Evolutionary conservation across 2,888 invertebrate genomes (phyloP).

Genomic region (Eupithecia subumbrata): DNA sequence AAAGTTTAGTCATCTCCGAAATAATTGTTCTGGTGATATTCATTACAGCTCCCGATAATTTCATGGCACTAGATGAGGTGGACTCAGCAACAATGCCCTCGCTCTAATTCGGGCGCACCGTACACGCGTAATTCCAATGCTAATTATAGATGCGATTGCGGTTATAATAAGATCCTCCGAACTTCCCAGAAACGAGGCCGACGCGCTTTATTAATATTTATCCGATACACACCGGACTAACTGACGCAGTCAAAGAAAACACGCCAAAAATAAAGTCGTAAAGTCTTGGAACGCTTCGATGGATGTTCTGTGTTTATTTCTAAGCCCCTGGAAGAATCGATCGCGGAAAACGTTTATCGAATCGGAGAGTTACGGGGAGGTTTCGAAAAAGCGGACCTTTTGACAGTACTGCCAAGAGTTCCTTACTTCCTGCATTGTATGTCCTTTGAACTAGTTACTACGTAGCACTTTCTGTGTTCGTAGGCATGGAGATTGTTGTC

Average conservation of each 20-base stretch:
- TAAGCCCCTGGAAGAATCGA: slow-evolving; percentile 59
- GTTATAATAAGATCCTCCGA: slow-evolving; percentile 84
- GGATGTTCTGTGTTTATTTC: slow-evolving; percentile 77
- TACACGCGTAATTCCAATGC: slow-evolving; percentile 80
- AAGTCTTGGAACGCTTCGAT: slow-evolving; percentile 81
- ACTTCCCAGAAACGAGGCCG: slow-evolving; percentile 84
- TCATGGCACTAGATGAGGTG: slow-evolving; percentile 11
- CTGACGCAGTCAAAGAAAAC: slow-evolving; percentile 83
- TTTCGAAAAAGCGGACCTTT: neutral
- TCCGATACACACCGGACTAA: slow-evolving; percentile 80
- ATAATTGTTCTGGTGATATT: neutral
- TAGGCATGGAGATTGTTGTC: too few species aligned
- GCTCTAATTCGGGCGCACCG: slow-evolving; percentile 66
- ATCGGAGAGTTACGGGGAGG: slow-evolving; percentile 42
- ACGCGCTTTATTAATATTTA: slow-evolving; percentile 83
- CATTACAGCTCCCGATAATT: neutral
- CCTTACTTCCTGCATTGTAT: neutral
- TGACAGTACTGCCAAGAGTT: neutral
- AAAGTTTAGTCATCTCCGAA: neutral
- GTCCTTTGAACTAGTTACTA: neutral
- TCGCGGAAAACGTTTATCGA: slow-evolving; percentile 66
- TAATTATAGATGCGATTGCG: slow-evolving; percentile 84
- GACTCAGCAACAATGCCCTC: slow-evolving; percentile 15
- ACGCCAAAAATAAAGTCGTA: slow-evolving; percentile 82
- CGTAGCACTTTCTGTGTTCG: too few species aligned